Conservation (phyloP, 2,113 vertebrate genomes). For the Gobius niger region DNA sequence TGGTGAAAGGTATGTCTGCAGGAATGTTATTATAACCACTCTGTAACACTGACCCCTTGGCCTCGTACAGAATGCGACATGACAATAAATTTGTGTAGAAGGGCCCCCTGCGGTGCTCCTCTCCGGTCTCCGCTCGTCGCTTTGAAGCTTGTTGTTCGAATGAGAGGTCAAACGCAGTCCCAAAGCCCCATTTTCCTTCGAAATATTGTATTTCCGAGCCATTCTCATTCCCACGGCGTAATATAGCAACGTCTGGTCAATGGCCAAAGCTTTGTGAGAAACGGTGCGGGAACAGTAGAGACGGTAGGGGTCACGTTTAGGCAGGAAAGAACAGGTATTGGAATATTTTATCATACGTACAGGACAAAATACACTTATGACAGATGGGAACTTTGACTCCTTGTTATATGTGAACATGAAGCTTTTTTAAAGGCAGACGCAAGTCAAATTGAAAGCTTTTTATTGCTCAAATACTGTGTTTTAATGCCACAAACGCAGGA, state of each 20-base stretch:
- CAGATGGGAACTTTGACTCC: no score
- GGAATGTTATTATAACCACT: constrained; percentile 2
- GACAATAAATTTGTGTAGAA: background rate
- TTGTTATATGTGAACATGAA: no score
- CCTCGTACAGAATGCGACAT: background rate
- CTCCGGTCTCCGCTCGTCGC: background rate
- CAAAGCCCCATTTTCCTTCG: background rate
- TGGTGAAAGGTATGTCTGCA: background rate
- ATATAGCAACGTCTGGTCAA: background rate
- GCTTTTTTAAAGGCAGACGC: no score
- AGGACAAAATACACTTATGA: no score
- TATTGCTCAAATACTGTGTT: no score
- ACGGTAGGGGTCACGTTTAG: background rate
- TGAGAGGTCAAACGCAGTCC: background rate
- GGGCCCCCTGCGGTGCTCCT: background rate
- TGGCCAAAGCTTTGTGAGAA: background rate
- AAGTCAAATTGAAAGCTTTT: no score
- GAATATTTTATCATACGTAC: no score
- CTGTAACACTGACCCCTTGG: background rate
- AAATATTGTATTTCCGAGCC: constrained; percentile 3
- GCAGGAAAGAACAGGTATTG: no score
- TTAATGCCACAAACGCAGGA: no score
- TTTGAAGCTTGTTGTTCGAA: background rate
- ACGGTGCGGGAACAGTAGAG: background rate
- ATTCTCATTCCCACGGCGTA: constrained; percentile 7